Base-by-base conservation (phyloP, 2,113 vertebrate genomes). In the Elachura formosa region DNA sequence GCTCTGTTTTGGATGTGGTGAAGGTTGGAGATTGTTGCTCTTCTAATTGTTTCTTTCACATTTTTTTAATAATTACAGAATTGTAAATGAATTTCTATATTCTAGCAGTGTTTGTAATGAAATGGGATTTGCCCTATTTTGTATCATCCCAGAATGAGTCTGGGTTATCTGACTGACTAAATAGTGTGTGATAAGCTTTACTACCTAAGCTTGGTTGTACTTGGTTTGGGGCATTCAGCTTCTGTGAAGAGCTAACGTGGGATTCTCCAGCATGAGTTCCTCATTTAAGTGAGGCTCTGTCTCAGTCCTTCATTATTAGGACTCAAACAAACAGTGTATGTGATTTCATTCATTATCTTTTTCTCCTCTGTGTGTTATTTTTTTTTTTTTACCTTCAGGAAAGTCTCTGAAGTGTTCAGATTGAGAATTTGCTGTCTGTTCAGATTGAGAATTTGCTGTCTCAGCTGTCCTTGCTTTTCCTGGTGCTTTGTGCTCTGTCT, bases 391-490 rank as follows among this genome's bases (percentile, higher is more conserved):
- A 89, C 72, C 33, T 95, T 61, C 56, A 75, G 36, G 69, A 91
- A 77, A 41, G 59, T 74, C 25, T 75, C 81, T 0, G 0, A 14
- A 87, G 26, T 87, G 69, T 63, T 89, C 43, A 54, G 77, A 31
- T 1, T 29, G 46, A 66, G 84, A 84, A 84, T 95, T 93, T 94
- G 73, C 78, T 8, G 3, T 82, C 77, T 95, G 69, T 63, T 89
- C 43, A 54, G 77, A 31, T 1, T 29, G 46, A 66, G 84, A 84
- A 84, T 95, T 93, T 94, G 73, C 78, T 8, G 3, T 82, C 77
- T 95, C 91, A 96, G 66, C 84, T 67, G 28, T 77, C 81, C 84
- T 71, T 74, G 43, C 64, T 46, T 92, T 80, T 90, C 79, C 86
- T 71, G 52, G 33, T 68, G 75, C 67, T 79, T 87, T 89, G 61